A percentile compares a stretch with the other conserved stretches of the same genome.
Evolutionary conservation across 2,888 invertebrate genomes (phyloP).

Genomic region (Erebia ligea): DNA sequence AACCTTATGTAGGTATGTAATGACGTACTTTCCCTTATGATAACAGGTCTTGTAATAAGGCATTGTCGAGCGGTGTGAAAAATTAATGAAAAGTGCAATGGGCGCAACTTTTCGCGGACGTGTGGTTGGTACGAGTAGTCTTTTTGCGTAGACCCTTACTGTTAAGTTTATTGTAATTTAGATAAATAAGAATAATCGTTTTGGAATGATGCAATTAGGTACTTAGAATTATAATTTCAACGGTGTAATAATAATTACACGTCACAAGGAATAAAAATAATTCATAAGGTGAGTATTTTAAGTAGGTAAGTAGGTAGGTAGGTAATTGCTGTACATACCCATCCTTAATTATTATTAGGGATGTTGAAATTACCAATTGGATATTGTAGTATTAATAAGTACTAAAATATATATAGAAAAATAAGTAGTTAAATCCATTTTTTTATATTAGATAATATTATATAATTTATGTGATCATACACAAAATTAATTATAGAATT

Average conservation of each 20-base stretch:
- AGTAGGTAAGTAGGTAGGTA: background rate
- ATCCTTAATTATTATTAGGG: background rate
- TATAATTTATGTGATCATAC: too few relatives aligned
- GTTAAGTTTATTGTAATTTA: conserved; percentile 38
- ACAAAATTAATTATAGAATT: too few relatives aligned
- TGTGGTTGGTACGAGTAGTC: background rate
- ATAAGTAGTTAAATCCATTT: background rate
- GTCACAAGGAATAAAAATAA: conserved; percentile 6
- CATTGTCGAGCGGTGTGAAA: too few relatives aligned
- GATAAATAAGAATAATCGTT: conserved; percentile 34
- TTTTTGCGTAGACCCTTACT: conserved; percentile 10
- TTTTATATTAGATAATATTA: too few relatives aligned
- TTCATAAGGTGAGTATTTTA: conserved; percentile 15
- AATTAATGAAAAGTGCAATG: background rate
- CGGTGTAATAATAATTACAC: conserved; percentile 11
- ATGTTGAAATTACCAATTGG: background rate
- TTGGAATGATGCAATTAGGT: conserved; percentile 48
- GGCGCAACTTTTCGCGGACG: background rate
- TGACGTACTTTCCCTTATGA: too few relatives aligned
- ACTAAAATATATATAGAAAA: background rate
- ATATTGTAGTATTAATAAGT: background rate
- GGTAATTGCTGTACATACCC: background rate
- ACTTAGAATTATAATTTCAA: conserved; percentile 40
- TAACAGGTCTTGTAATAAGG: background rate
- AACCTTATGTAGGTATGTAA: too few relatives aligned